Base-by-base conservation (phyloP, 2,888 invertebrate genomes). In the Idaea straminata region DNA sequence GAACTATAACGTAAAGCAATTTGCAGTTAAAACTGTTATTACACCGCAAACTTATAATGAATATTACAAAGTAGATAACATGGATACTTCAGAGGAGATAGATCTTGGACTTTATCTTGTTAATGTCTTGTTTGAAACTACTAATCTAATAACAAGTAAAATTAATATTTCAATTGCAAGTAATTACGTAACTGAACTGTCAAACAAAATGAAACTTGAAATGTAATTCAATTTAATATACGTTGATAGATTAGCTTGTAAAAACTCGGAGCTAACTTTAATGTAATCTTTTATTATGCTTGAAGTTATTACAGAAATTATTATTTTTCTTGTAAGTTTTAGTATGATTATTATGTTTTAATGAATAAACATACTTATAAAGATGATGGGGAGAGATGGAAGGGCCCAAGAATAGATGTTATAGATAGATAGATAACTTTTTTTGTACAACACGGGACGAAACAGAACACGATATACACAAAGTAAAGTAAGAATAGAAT, bases 121-220 rank as follows among this genome's bases (percentile, higher is more conserved):
- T 47, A 38, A 36, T 13, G 47, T 47, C 47, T 47, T 47, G 47
- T 7, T 47, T 4, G 47, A 2, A 47, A 47, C 47, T 47, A 47
- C 7, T 47, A 47, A 47, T 47, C 13, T 47, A 47, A 10, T 47
- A 10, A 47, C 13, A 47, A 47, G 47, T 5, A 13, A 47, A 4
- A 47, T 47, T 47, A 36, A 47, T 47, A 47, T 47, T 47, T 47
- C 47, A 47, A 47, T 47, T 47, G 47, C 47, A 59, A 47, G 47
- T 47, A 47, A 47, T 36, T n/a, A 36, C 59, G 57, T 60, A 25
- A 65, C 61, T 47, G 47, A 47, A 47, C 47, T 13, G 47, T 47
- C 47, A 7, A 47, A 47, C 47, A 47, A 47, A 47, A 47, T 47
- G 7, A 47, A 47, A 47, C 13, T 10, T 47, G 47, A 47, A 47